Conservation (phyloP, 1,140 invertebrate genomes). For the Triops longicaudatus region DNA sequence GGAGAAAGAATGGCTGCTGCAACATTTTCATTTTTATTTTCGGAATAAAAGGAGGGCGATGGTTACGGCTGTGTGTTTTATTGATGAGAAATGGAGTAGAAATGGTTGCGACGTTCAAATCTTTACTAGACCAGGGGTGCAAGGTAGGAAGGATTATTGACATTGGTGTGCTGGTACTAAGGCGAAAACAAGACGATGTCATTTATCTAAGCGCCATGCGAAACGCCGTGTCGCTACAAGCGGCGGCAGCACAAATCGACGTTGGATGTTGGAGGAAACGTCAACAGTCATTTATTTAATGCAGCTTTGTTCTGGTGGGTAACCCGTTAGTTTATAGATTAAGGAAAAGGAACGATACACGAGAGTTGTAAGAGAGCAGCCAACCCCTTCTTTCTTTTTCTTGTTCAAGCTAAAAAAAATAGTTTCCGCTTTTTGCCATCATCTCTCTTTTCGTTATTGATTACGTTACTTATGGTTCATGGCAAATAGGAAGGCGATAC, state of each 20-base stretch:
- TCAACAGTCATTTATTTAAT: conserved; percentile 1
- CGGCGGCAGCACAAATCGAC: background rate
- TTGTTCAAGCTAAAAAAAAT: too few species aligned
- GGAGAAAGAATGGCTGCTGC: background rate
- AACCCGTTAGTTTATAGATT: background rate
- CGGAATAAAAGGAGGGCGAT: too few species aligned
- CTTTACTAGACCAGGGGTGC: background rate
- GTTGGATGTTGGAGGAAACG: background rate
- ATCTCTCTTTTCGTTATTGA: background rate
- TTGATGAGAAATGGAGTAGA: background rate
- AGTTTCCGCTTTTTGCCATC: background rate
- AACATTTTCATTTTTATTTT: background rate
- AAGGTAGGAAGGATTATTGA: background rate
- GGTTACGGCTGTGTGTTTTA: background rate
- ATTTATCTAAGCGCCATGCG: background rate
- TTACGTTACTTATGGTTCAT: conserved; percentile 13
- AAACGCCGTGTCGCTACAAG: background rate
- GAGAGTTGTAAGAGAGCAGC: background rate
- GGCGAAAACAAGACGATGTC: background rate
- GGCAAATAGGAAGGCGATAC: conserved; percentile 6
- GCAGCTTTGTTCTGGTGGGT: background rate
- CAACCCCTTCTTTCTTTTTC: background rate
- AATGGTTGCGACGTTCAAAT: background rate
- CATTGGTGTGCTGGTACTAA: background rate
- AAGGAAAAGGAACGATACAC: background rate